These are phyloP conservation scores for Schizaphis graminum DNA, from an alignment of 2,888 invertebrate genomes.

Conservation along the genomic window DNA sequence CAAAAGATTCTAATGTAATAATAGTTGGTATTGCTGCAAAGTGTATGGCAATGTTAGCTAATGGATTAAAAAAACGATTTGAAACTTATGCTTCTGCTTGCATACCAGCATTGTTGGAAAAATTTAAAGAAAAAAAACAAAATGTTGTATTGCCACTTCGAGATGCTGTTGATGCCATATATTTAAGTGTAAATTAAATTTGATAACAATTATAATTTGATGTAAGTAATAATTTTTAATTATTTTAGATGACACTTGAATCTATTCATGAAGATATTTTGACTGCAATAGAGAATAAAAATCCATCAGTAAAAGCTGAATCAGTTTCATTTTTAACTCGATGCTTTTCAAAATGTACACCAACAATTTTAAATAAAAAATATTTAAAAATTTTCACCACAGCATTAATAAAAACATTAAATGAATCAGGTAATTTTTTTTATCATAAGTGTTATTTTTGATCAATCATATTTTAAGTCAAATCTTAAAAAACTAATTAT, in stretches of 20 bases:
- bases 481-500: neutral
- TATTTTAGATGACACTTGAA: conserved; percentile 82
- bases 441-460: neutral
- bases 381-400: conserved; percentile 85
- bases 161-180: conserved; percentile 92
- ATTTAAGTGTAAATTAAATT: conserved; percentile 77
- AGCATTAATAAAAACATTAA: conserved; percentile 83
- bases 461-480: neutral
- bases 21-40: conserved; percentile 90
- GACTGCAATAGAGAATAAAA: conserved; percentile 90
- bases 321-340: conserved; percentile 87
- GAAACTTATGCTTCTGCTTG: conserved; percentile 85
- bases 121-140: conserved; percentile 97
- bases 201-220: neutral
- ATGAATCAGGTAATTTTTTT: conserved; percentile 77
- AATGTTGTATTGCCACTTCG: conserved; percentile 88
- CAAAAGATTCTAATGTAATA: conserved; percentile 96
- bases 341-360: conserved; percentile 85
- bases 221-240: conserved; percentile 60
- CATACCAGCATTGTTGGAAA: conserved; percentile 86
- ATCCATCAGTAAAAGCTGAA: conserved; percentile 90
- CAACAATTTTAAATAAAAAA: conserved; percentile 89
- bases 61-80: conserved; percentile 89
- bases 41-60: conserved; percentile 85
- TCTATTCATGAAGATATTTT: conserved; percentile 87